Evolutionary conservation across 2,888 invertebrate species (phyloP).

Genomic region (Zhuqinia jingwanae): DNA sequence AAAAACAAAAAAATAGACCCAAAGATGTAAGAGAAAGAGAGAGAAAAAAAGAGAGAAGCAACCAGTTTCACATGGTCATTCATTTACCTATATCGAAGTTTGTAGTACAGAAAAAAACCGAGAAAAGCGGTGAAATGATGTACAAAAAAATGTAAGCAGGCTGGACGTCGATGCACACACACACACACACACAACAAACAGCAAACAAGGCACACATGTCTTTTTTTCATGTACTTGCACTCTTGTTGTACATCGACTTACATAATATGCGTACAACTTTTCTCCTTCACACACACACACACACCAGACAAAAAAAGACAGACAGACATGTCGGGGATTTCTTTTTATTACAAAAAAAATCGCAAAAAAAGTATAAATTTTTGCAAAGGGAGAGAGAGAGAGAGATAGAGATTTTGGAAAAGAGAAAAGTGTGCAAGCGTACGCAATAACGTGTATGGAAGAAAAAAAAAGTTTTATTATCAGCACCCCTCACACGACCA

Average conservation of each 20-base stretch:
- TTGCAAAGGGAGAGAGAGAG: conserved; percentile 4
- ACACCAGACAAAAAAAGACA: conserved; percentile 26
- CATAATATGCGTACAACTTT: too few species aligned
- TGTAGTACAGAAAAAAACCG: conserved; percentile 47
- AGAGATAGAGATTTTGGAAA: background rate
- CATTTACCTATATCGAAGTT: conserved; percentile 58
- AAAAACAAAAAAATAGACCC: background rate
- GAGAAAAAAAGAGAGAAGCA: conserved; percentile 30
- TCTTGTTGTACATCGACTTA: background rate
- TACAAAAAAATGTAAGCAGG: conserved; percentile 42
- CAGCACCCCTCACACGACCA: too few species aligned
- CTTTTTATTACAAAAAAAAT: too few species aligned
- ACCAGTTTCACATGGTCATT: conserved; percentile 73
- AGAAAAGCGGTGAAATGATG: conserved; percentile 69
- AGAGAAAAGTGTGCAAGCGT: too few species aligned
- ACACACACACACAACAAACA: background rate
- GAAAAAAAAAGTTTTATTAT: too few species aligned
- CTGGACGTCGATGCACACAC: background rate
- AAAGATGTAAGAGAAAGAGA: background rate
- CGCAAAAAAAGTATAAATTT: background rate
- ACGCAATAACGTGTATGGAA: too few species aligned
- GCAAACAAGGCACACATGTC: background rate
- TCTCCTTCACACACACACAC: too few species aligned
- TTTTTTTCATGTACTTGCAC: conserved; percentile 16
- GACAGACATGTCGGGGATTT: conserved; percentile 38